Base-by-base conservation (phyloP, 1,140 invertebrate genomes). In the Eufriesea mexicana region DNA sequence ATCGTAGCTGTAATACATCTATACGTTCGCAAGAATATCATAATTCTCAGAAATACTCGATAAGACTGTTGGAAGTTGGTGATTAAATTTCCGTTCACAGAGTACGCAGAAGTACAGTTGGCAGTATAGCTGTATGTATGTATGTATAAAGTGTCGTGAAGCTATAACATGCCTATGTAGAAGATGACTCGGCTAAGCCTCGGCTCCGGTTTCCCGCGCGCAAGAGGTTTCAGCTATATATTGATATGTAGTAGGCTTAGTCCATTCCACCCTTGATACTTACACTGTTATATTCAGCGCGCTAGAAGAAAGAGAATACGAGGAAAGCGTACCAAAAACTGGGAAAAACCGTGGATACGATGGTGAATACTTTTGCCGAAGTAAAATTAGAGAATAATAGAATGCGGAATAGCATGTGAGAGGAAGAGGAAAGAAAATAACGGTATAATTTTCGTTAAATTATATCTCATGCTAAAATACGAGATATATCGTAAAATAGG, bases 241-340 rank as follows among this genome's bases (percentile, higher is more conserved):
- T 73, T 25, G 51, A 55, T 73, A 73, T 57, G 71, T 57, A 18
- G 71, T 25, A 42, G 71, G 71, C 51, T 73, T 73, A 73, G 35
- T 73, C 71, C 54, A 73, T 73, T 73, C 23, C 71, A n/a, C 51
- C 54, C 51, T 9, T 42, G 71, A 73, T 73, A 73, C 71, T 73
- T 57, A 57, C 45, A 73, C 54, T 2, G 71, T 73, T 73, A 57
- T 45, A 57, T 57, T 57, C 71, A n/a, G 20, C 28, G 12, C 51
- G 70, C 10, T 5, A n/a, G 12, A 28, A 23, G 54, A 55, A 42
- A 45, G 35, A 42, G 71, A 73, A 42, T 57, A 57, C 23, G 14
- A 49, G 67, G 8, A 25, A 49, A 47, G 35, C 20, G 25, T 10
- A 55, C 7, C 1, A 57, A 72, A 72, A 55, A 54, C 2, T 28